A percentile compares a stretch with the other conserved stretches of the same genome.
These are phyloP conservation scores for Castor canadensis DNA, from an alignment of 2,113 vertebrate genomes.

Conservation along the genomic window DNA sequence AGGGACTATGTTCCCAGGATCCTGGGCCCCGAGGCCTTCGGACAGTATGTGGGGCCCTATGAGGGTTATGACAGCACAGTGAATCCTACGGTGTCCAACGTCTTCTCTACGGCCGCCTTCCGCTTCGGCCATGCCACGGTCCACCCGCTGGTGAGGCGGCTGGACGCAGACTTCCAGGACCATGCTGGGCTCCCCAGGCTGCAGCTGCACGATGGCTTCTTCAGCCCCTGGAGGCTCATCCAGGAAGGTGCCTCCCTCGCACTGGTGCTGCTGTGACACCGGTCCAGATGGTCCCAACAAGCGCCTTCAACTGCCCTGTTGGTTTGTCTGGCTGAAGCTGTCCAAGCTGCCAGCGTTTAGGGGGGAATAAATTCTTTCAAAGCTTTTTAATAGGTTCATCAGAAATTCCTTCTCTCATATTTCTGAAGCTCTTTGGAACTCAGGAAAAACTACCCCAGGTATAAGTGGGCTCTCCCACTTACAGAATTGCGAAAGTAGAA, in stretches of 20 bases:
- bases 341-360: background rate
- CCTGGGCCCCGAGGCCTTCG: conserved; percentile 89
- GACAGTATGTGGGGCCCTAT: conserved; percentile 88
- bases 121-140: conserved; percentile 95
- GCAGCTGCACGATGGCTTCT: conserved; percentile 89
- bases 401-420: background rate
- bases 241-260: conserved; percentile 88
- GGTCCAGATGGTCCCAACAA: no score
- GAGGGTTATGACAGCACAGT: conserved; percentile 87
- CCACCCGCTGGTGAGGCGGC: conserved; percentile 84
- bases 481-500: no score
- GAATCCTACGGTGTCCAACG: conserved; percentile 91
- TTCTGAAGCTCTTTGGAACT: background rate
- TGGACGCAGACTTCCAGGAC: conserved; percentile 89
- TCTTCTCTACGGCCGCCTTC: conserved; percentile 97
- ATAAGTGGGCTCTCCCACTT: accelerated
- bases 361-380: background rate
- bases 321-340: background rate
- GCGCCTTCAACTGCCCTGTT: background rate
- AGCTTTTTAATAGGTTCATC: background rate
- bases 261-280: no score
- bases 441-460: background rate
- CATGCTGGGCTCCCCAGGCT: conserved; percentile 85
- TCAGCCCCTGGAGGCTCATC: conserved; percentile 95
- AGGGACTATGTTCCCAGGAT: conserved; percentile 95